Conservation (phyloP, 2,797 vertebrate species). For the Morelia viridis region DNA sequence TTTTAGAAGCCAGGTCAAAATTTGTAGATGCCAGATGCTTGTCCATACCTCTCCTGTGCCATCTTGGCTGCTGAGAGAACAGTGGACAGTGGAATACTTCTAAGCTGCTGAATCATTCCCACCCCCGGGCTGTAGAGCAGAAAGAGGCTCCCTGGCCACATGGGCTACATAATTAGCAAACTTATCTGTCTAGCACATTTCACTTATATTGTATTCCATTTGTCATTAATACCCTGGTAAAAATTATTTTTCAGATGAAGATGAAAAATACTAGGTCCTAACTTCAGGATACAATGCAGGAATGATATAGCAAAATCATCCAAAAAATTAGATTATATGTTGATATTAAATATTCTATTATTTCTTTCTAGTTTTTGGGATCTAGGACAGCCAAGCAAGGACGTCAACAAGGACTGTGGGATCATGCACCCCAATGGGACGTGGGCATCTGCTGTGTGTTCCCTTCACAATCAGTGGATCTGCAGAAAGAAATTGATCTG, state of each 20-base stretch:
- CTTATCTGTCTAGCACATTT: background rate
- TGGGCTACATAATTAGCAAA: background rate
- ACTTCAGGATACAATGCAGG: background rate
- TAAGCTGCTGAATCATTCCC: background rate
- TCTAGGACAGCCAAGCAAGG: background rate
- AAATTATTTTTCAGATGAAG: background rate
- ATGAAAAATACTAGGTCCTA: background rate
- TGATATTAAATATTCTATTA: background rate
- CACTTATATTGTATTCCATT: background rate
- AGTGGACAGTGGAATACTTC: background rate
- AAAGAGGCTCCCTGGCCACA: background rate
- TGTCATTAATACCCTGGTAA: background rate
- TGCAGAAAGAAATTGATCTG: slow-evolving; percentile 22
- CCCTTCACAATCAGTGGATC: slow-evolving; percentile 10
- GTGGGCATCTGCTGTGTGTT: slow-evolving; percentile 19
- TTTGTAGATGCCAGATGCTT: background rate
- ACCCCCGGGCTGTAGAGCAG: background rate
- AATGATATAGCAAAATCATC: background rate
- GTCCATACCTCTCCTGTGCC: background rate
- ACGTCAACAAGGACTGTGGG: background rate
- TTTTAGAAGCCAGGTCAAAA: background rate
- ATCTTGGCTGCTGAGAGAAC: background rate
- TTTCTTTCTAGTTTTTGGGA: slow-evolving; percentile 18
- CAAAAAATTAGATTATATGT: background rate
- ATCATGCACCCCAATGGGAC: slow-evolving; percentile 6